These are phyloP conservation scores for Peromyscus eremicus DNA, from an alignment of 2,797 vertebrate genomes.

Conservation along the genomic window DNA sequence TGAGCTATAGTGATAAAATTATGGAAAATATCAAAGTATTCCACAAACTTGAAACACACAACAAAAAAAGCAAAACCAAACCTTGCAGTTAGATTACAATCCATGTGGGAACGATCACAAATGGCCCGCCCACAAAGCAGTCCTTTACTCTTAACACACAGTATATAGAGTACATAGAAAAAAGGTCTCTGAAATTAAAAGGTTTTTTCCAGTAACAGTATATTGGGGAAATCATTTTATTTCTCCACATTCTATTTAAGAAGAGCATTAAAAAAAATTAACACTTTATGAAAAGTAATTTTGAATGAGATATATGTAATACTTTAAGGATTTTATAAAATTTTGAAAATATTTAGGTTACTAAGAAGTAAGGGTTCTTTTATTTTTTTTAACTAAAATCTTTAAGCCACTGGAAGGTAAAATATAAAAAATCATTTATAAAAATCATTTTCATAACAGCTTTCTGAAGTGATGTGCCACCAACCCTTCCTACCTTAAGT, in stretches of 20 bases:
- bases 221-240: conserved; percentile 53
- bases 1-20: neutral
- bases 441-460: neutral
- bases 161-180: neutral
- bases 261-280: conserved; percentile 22
- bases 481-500: neutral
- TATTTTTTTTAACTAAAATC: conserved; percentile 9
- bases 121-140: neutral
- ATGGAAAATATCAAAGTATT: neutral
- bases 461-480: neutral
- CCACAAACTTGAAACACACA: neutral
- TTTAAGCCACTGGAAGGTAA: conserved; percentile 53
- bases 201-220: conserved; percentile 42
- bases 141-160: neutral
- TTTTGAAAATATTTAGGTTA: conserved; percentile 1
- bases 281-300: conserved; percentile 45
- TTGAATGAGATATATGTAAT: neutral
- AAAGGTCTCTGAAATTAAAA: conserved; percentile 16
- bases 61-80: neutral
- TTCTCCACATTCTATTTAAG: neutral
- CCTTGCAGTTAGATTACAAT: neutral
- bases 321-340: conserved; percentile 37
- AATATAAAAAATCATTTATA: conserved; percentile 24
- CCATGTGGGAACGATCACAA: neutral
- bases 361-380: neutral